Evolutionary conservation across 2,797 vertebrate genomes (phyloP), one percentile per base, ranked within the genome.

Genomic region (Calcarius lapponicus): DNA sequence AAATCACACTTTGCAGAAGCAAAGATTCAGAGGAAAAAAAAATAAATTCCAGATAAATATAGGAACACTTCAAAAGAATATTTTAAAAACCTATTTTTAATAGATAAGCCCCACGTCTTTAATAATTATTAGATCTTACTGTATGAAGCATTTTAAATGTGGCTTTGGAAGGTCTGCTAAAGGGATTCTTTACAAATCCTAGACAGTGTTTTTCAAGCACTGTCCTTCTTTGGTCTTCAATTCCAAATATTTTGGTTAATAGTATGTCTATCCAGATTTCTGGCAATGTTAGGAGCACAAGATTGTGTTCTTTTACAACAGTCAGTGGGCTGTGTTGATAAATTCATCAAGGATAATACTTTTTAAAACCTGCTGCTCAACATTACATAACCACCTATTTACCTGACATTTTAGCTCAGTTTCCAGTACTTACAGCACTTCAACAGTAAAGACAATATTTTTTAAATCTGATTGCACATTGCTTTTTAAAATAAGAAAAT

Each of bases 361-460:
- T 73, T 70, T 70, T 25, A 80, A 73, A 57, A 48, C 24, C 11
- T 36, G 31, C 54, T 71, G 10, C 16, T 81, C 42, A 43, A 22
- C 19, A 20, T 51, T 54, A 34, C 4, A 5, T 25, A 67, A 42
- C 5, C 12, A 47, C 12, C 8, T 12, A 50, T n/a, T n/a, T 42
- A 18, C 12, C 18, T 2, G 17, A 3, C 9, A 53, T 3, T 1
- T 70, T 38, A 45, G 6, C 13, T 58, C 9, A 1, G 5, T 75
- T 88, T 79, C 40, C 36, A 50, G 17, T 67, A 12, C n/a, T 45
- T 42, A 17, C 8, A 74, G 15, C 10, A 71, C 3, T 61, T 70
- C 18, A 70, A 45, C 24, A 58, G 13, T 36, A 13, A 81, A 25
- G 9, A 13, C 29, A 65, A 24, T 26, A 11, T 9, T 31, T 66